phyloP scores from a whole-genome alignment of 2,888 invertebrate genomes.

The Phyllotreta striolata region DNA sequence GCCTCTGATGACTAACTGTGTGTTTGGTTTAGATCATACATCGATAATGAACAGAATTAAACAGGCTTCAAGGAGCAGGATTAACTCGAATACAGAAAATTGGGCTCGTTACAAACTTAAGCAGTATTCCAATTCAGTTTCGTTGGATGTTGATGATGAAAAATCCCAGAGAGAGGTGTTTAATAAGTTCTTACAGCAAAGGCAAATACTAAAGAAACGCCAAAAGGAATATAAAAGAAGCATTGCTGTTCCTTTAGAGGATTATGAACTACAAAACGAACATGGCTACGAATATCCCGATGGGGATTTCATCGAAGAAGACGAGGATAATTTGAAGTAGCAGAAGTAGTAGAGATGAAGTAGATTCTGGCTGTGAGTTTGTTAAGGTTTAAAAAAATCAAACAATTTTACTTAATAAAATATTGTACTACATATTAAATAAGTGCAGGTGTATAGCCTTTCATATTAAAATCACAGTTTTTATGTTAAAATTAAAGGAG shows the following conservation, averaged over 20 bases:
- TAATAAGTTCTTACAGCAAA: conserved; percentile 65
- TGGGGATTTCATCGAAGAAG: conserved; percentile 7
- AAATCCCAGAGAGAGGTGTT: conserved; percentile 64
- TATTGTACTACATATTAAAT: conserved; percentile 28
- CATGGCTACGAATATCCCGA: not conserved
- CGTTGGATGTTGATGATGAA: conserved; percentile 46
- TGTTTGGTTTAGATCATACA: conserved; percentile 74
- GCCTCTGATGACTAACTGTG: conserved; percentile 76
- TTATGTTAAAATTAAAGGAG: conserved; percentile 32
- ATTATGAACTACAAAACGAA: not conserved
- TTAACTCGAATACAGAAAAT: conserved; percentile 20
- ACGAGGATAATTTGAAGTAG: conserved; percentile 12
- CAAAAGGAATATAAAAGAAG: not conserved
- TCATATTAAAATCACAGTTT: conserved; percentile 39
- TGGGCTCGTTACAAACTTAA: conserved; percentile 42
- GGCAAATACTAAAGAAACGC: conserved; percentile 58
- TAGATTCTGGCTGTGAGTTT: not conserved
- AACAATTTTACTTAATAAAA: conserved; percentile 29
- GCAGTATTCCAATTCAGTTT: conserved; percentile 48
- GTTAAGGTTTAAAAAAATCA: not conserved
- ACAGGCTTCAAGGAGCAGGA: conserved; percentile 1
- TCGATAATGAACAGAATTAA: conserved; percentile 66
- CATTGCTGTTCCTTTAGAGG: not conserved
- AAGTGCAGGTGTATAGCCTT: conserved; percentile 37
- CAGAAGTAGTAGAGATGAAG: not conserved